Evolutionary conservation across 2,113 vertebrate genomes (phyloP).

Genomic region (Nycticryphes semicollaris): DNA sequence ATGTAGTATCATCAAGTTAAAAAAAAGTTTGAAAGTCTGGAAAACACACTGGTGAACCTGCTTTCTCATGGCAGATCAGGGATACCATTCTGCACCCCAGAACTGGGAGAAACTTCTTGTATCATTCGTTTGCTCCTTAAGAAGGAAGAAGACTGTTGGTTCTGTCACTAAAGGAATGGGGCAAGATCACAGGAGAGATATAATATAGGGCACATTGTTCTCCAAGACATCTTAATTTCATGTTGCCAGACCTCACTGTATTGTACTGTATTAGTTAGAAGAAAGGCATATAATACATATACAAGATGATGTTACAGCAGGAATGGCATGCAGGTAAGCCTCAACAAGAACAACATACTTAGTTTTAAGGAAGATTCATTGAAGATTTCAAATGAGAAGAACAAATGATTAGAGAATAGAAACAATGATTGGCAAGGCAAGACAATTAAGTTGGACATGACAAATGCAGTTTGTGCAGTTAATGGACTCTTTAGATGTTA

Average conservation of each 20-base stretch:
- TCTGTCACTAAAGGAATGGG: background rate
- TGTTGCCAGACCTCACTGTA: background rate
- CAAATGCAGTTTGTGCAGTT: background rate
- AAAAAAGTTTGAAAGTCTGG: background rate
- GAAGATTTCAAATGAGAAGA: background rate
- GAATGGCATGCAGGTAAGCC: background rate
- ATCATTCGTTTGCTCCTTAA: background rate
- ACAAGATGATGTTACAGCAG: background rate
- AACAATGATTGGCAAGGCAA: background rate
- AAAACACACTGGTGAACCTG: background rate
- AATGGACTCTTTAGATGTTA: background rate
- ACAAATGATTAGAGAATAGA: background rate
- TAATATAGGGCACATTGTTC: background rate
- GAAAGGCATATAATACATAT: background rate
- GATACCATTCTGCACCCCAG: background rate
- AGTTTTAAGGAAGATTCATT: background rate
- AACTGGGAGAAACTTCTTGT: background rate
- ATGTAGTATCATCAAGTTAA: background rate
- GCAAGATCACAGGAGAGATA: background rate
- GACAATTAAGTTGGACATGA: accelerated
- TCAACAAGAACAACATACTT: background rate
- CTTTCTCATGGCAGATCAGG: background rate
- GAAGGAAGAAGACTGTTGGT: background rate
- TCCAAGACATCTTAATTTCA: background rate
- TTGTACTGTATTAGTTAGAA: background rate